Evolutionary conservation across 2,113 vertebrate genomes (phyloP), one percentile per base, ranked within the genome.

Genomic region (Dolichallabes microphthalmus): DNA sequence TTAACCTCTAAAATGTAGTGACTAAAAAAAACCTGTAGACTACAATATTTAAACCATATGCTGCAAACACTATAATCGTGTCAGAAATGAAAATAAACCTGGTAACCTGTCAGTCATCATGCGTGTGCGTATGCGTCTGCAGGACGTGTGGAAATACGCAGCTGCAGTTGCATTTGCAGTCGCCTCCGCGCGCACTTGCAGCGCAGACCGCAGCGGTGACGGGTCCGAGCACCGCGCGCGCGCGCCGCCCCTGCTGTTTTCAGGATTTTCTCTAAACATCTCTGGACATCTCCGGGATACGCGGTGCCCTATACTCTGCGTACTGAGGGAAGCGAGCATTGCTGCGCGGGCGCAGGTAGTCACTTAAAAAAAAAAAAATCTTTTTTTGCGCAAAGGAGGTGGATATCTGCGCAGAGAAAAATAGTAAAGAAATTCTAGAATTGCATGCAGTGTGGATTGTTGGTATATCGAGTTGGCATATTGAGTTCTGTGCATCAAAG

Each of bases 151-250:
- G 84, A 82, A 83, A 86, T 32, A 55, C 45, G 82, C 69, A 22
- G 85, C 87, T 45, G 64, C 86, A 83, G 88, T 84, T 80, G 53
- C 84, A 75, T 88, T 85, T 80, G 85, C 87, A 84, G 83, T 82
- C 79, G 86, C 63, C 7, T 39, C 52, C 27, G 73, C 84, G 86
- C 91, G 91, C 93, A 94, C 91, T 88, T 92, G 92, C 88, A 89
- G 86, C 82, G 83, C 93, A 94, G 90, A 91, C 88, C 55, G 32
- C n/a, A 84, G 88, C 87, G 87, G 64, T 61, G 69, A 85, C 82
- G 82, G 71, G 25, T 55, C 39, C 76, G 39, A 68, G 88, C 80
- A 87, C 88, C 86, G 84, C 87, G 66, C 80, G 83, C 83, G 89
- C 86, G 84, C 87, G 66, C 80, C 84, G 83, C 87, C 85, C 87